Base-by-base conservation (phyloP, 53 echinoderm and acorn worm species). In the Mesocentrotus franciscanus region DNA sequence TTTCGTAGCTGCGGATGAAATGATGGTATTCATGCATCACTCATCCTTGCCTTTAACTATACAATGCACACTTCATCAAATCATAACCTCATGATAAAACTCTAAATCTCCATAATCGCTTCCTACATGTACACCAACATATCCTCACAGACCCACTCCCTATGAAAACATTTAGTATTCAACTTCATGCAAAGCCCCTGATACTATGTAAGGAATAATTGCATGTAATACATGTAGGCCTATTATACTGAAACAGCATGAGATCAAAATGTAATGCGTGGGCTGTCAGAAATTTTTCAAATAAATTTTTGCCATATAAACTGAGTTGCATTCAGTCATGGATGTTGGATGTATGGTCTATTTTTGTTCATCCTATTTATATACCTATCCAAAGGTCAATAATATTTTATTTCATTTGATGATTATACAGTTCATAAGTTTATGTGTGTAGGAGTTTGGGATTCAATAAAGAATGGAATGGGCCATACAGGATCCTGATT, bases 91-190 rank as follows among this genome's bases (percentile, higher is more conserved):
- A 68, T 68, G 24, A 24, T 68, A 24, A 68, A 66, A 68, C 24
- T 68, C 68, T 75, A 75, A 76, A 33, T 32, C 76, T 27, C 76
- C 8, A 76, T 76, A 76, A 76, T 76, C 76, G 12, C 27, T 33
- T 33, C 76, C 76, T 32, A 75, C n/a, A n/a, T n/a, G n/a, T n/a
- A n/a, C 30, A 76, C 33, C 76, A 14, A 76, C 33, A 76, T 30
- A 76, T 33, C 33, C 30, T 76, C 76, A 76, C 0, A 76, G 30
- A 13, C 76, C 33, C 14, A 76, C 76, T 76, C 30, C n/a, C 76
- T 76, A 76, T 76, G 33, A 76, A 71, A 76, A 76, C 76, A 76
- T 33, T 76, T 33, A 33, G 76, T 76, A 76, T 76, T 76, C 76
- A 76, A 76, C 13, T 33, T 76, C 30, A 76, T 2, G 76, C 15